Percentiles rank a stretch among this genome's conserved stretches.
phyloP scores from a whole-genome alignment of 2,888 invertebrate species.

The Dasysyrphus albostriatus region DNA sequence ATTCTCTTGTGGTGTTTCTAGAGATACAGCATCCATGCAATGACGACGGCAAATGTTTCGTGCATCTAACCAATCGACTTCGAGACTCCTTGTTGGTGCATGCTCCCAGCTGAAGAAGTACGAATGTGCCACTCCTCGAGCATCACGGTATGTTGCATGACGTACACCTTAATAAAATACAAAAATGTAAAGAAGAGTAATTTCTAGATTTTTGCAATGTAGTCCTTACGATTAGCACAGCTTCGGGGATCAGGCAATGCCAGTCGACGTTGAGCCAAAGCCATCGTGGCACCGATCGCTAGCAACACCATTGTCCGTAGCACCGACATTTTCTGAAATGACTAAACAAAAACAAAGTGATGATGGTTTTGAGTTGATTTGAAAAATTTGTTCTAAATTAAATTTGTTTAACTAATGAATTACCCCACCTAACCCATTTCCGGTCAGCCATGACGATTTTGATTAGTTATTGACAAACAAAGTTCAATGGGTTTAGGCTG shows the following conservation, averaged over 20 bases:
- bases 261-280: constrained; percentile 92
- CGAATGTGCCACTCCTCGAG: constrained; percentile 93
- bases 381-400: constrained; percentile 33
- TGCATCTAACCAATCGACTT: constrained; percentile 96
- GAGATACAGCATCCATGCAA: constrained; percentile 96
- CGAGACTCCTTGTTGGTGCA: constrained; percentile 90
- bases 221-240: constrained; percentile 93
- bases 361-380: constrained; percentile 40
- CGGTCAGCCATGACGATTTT: constrained; percentile 71
- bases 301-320: constrained; percentile 85
- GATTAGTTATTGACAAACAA: constrained; percentile 68
- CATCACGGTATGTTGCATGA: constrained; percentile 94
- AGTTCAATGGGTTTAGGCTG: constrained; percentile 40
- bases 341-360: constrained; percentile 31
- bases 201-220: not conserved
- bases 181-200: not conserved
- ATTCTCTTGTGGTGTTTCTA: constrained; percentile 95
- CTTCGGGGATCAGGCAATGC: constrained; percentile 95
- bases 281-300: constrained; percentile 87
- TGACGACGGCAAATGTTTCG: constrained; percentile 95
- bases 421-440: constrained; percentile 64
- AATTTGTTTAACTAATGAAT: constrained; percentile 34
- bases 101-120: constrained; percentile 98
- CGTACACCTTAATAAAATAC: constrained; percentile 88
- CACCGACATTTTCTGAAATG: constrained; percentile 79